Evolutionary conservation across 2,888 invertebrate genomes (phyloP).

Genomic region (Brachynemurus nebulosus): DNA sequence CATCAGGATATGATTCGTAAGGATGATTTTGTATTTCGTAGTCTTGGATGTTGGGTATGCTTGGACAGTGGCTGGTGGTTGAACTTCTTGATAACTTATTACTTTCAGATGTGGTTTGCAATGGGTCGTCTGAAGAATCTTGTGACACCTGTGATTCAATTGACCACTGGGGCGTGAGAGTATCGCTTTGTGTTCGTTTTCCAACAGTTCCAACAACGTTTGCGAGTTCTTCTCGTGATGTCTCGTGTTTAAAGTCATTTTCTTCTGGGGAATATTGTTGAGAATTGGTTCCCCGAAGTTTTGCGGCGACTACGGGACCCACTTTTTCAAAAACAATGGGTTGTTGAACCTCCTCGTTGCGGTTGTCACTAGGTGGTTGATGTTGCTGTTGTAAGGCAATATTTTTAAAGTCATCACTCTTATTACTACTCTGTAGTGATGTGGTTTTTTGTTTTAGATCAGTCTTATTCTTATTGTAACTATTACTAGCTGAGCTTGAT

Average conservation of each 20-base stretch:
- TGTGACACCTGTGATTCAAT: conserved; percentile 51
- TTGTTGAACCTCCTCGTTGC: not conserved
- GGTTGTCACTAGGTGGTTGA: conserved; percentile 9
- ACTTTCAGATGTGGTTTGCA: conserved; percentile 46
- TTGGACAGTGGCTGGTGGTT: conserved; percentile 30
- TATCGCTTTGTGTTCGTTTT: too few species aligned
- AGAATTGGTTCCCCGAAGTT: not conserved
- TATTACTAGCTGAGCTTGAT: conserved; percentile 15
- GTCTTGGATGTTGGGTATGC: conserved; percentile 10
- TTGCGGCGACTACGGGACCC: not conserved
- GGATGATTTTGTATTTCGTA: not conserved
- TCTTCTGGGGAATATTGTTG: too few species aligned
- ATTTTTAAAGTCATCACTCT: too few species aligned
- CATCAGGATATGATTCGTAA: conserved; percentile 2
- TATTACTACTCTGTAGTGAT: too few species aligned
- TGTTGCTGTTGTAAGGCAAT: conserved; percentile 10
- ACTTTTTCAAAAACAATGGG: not conserved
- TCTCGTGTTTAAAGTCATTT: too few species aligned
- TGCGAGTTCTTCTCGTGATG: too few species aligned
- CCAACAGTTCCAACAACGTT: too few species aligned
- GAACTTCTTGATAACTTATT: conserved; percentile 40
- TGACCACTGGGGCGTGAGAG: conserved; percentile 45
- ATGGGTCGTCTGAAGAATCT: conserved; percentile 46
- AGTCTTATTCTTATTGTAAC: conserved; percentile 9
- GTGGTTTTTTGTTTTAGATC: conserved; percentile 14